These are phyloP conservation scores for Polyommatus iphigenia DNA, from an alignment of 2,888 invertebrate genomes.

Conservation along the genomic window DNA sequence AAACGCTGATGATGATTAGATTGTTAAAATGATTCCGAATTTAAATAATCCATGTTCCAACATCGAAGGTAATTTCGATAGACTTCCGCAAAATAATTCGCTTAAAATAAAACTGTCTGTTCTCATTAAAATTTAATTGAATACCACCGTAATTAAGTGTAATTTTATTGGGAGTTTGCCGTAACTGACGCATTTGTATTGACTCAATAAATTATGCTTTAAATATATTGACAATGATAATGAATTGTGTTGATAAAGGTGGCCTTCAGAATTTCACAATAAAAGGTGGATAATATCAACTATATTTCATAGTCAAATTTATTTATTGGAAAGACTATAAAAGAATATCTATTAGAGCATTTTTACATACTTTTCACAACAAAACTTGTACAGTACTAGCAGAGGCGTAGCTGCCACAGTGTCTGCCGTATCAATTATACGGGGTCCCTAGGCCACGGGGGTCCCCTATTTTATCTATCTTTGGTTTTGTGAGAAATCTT, in stretches of 20 bases:
- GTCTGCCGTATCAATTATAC: no score
- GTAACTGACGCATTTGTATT: constrained; percentile 11
- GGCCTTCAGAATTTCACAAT: neutral
- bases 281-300: neutral
- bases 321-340: neutral
- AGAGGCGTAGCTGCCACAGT: no score
- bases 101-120: constrained; percentile 50
- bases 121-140: constrained; percentile 49
- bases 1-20: neutral
- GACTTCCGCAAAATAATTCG: constrained; percentile 43
- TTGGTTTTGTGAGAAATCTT: no score
- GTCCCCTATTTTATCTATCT: no score
- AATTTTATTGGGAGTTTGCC: constrained; percentile 25
- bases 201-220: constrained; percentile 3
- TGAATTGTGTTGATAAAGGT: neutral
- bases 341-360: neutral
- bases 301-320: neutral
- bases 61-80: neutral
- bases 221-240: constrained; percentile 1
- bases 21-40: neutral
- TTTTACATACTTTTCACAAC: no score
- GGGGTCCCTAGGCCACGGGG: no score
- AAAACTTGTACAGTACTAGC: no score
- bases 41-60: neutral
- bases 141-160: constrained; percentile 21